Percentiles rank a stretch among this genome's conserved stretches.
These are phyloP conservation scores for Schizaphis graminum DNA, from an alignment of 2,888 invertebrate species.

Conservation along the genomic window DNA sequence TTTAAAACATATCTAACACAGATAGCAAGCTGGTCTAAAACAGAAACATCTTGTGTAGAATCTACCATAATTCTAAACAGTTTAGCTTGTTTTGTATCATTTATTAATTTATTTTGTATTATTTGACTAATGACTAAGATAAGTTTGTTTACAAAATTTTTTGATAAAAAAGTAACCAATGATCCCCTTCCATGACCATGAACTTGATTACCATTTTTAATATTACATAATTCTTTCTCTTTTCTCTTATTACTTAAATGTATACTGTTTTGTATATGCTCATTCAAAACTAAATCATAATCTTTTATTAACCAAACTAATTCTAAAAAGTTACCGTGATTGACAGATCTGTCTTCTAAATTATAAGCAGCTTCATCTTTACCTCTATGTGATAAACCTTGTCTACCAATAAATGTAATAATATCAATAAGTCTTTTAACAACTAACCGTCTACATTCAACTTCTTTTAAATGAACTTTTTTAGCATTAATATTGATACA, in stretches of 20 bases:
- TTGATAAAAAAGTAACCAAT: conserved; percentile 60
- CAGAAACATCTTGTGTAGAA: conserved; percentile 66
- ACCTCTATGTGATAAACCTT: conserved; percentile 52
- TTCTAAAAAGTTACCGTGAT: conserved; percentile 49
- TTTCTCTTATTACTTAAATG: conserved; percentile 8
- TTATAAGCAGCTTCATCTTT: conserved; percentile 27
- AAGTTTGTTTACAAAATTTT: conserved; percentile 57
- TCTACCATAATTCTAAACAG: conserved; percentile 64
- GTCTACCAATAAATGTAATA: conserved; percentile 55
- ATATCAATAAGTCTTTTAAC: conserved; percentile 48
- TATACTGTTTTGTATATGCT: conserved; percentile 21
- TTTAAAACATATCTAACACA: conserved; percentile 65
- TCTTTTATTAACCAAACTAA: conserved; percentile 18
- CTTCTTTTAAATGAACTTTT: conserved; percentile 23
- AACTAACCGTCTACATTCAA: conserved; percentile 14
- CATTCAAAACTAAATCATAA: conserved; percentile 46
- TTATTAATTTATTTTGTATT: conserved; percentile 57
- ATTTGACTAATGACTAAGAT: conserved; percentile 59
- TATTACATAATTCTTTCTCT: conserved; percentile 25
- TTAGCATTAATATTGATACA: conserved; percentile 33
- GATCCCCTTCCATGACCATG: conserved; percentile 47
- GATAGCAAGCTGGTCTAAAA: conserved; percentile 66
- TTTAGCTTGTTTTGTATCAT: conserved; percentile 57
- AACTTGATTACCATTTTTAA: conserved; percentile 30
- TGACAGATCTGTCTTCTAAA: conserved; percentile 36